phyloP scores from a whole-genome alignment of 2,797 vertebrate genomes.

The Amniataba percoides region DNA sequence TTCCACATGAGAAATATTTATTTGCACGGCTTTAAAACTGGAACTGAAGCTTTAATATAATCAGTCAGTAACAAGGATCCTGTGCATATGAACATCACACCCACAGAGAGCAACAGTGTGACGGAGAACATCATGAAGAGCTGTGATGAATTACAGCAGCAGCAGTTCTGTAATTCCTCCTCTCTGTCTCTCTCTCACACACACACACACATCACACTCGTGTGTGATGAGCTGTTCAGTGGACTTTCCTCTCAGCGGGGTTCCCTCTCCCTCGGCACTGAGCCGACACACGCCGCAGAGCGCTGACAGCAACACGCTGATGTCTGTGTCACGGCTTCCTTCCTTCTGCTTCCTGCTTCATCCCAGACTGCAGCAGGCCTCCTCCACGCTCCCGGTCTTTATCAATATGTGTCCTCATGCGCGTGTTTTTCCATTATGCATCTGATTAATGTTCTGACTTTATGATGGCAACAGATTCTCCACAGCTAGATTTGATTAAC shows the following conservation, averaged over 20 bases:
- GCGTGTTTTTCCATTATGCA: conserved; percentile 12
- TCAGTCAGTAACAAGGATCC: neutral
- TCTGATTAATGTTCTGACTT: conserved; percentile 1
- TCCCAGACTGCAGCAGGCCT: conserved; percentile 44
- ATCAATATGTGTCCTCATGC: conserved; percentile 6
- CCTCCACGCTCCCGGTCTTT: conserved; percentile 22
- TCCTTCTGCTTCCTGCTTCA: conserved; percentile 38
- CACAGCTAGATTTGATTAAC: too few relatives aligned
- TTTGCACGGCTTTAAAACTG: neutral
- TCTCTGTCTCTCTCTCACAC: neutral
- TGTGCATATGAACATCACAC: conserved; percentile 14
- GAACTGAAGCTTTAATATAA: neutral
- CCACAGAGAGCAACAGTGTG: conserved; percentile 27
- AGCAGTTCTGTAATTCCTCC: conserved; percentile 28
- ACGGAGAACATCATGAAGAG: conserved; percentile 36
- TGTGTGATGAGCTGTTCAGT: conserved; percentile 50
- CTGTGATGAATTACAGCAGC: conserved; percentile 40
- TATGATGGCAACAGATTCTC: too few relatives aligned
- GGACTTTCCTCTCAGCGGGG: conserved; percentile 70
- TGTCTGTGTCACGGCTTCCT: conserved; percentile 60
- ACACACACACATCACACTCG: conserved; percentile 27
- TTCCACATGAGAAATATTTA: neutral
- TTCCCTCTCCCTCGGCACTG: conserved; percentile 49
- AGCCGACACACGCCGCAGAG: conserved; percentile 55
- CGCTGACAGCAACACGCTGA: conserved; percentile 67